Percentiles rank a stretch among this genome's conserved stretches.
Conservation (phyloP, 2,888 invertebrate genomes). For the Ypsolopha scabrella region DNA sequence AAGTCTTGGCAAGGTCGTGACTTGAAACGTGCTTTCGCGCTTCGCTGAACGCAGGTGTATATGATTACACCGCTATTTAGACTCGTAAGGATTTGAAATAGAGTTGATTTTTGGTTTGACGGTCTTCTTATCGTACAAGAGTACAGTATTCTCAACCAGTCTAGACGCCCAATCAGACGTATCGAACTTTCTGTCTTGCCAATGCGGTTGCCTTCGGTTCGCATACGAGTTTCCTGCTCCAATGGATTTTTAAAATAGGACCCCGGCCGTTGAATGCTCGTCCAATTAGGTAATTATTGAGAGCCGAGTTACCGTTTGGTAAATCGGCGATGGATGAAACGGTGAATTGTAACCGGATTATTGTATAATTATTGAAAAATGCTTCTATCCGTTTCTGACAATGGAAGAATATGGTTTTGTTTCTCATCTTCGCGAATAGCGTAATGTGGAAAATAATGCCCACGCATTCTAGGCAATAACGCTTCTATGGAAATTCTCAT, state of each 20-base stretch:
- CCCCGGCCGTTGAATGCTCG: not conserved
- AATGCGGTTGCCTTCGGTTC: not conserved
- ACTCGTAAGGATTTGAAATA: no score
- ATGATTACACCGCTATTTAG: no score
- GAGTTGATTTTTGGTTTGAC: no score
- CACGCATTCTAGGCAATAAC: no score
- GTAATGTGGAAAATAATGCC: no score
- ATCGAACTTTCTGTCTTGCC: not conserved
- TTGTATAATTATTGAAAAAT: no score
- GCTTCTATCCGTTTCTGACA: no score
- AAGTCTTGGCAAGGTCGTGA: conserved; percentile 24
- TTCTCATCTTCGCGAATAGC: no score
- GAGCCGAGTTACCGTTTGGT: not conserved
- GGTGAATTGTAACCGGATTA: not conserved
- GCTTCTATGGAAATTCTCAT: no score
- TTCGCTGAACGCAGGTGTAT: not conserved
- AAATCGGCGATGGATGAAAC: not conserved
- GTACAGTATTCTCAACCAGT: not conserved
- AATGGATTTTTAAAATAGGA: not conserved
- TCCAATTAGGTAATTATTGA: not conserved
- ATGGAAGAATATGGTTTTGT: no score
- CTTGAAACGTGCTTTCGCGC: conserved; percentile 7
- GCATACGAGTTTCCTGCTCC: no score
- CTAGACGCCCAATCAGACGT: not conserved
- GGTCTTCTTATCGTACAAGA: no score